Conservation (phyloP, 2,113 vertebrate species). For the Actenoides lindsayi region DNA sequence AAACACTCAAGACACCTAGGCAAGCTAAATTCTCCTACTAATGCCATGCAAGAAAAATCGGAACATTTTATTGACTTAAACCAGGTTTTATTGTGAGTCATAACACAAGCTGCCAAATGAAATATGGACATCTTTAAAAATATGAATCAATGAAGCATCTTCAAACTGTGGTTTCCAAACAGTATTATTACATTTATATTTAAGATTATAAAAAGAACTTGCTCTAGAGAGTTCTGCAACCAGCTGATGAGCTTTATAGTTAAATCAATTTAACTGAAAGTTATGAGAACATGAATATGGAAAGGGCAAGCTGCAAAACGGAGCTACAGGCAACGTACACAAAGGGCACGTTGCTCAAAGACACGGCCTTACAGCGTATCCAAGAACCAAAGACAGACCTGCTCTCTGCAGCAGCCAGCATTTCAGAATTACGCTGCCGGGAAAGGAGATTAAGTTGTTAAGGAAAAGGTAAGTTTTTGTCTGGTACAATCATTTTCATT, state of each 20-base stretch:
- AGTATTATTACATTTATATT: neutral
- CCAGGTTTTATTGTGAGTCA: neutral
- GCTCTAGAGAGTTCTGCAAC: neutral
- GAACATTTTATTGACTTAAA: neutral
- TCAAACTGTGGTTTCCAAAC: slow-evolving; percentile 19
- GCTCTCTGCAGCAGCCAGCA: neutral
- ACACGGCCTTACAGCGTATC: neutral
- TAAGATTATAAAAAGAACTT: neutral
- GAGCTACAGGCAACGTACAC: neutral
- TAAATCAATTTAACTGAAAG: slow-evolving; percentile 5
- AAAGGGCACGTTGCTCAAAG: neutral
- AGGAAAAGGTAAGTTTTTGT: neutral
- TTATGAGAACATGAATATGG: neutral
- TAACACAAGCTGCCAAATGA: neutral
- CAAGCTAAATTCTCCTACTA: neutral
- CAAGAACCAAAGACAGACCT: neutral
- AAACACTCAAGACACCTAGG: neutral
- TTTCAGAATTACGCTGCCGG: neutral
- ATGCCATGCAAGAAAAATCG: neutral
- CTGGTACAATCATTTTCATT: neutral
- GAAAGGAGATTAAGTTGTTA: neutral
- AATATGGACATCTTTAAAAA: neutral
- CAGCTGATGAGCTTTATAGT: neutral
- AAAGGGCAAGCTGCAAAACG: neutral
- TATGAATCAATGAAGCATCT: neutral